Evolutionary conservation across 2,888 invertebrate genomes (phyloP), one percentile per base, ranked within the genome.

Genomic region (Macrophya alboannulata): DNA sequence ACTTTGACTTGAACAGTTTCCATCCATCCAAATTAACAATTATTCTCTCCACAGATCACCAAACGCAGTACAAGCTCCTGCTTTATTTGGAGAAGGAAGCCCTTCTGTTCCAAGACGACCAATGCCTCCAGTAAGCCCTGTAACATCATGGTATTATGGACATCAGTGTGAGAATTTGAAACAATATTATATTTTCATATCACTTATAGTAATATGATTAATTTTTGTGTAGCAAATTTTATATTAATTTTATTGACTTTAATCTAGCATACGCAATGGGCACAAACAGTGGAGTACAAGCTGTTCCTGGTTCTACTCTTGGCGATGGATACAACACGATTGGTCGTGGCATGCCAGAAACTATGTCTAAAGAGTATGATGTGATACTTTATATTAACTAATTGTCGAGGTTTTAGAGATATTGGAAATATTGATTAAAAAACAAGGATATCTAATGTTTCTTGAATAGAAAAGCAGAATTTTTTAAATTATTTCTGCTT

Each of bases 251-350:
- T 71, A n/a, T 37, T 40, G 9, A 79, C 68, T 77, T 87, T 21
- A 87, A 86, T 88, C 43, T 87, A 92, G 92, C 93, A 84, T 92
- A 91, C 85, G 89, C 92, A 71, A 89, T 93, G 79, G 90, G 89
- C 59, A 86, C 91, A 84, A 93, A 93, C 85, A 91, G 91, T 51
- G 90, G 90, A 59, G 88, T 91, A 84, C 92, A 92, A 85, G 88
- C 92, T 43, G 88, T 92, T 55, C 88, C 89, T 48, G 92, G 89
- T 85, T 77, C 94, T 85, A 90, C 92, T 86, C 90, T 94, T 51
- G 93, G 93, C 77, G 95, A 95, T 86, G 94, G 94, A 87, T 95
- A 94, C 88, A 94, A 95, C 68, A 93, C 95, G 65, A 90, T 94
- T 81, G 93, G 93, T 74, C 94, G 94, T 84, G 93, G 93, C 87